Evolutionary conservation across 1,140 invertebrate genomes (phyloP).

Genomic region (Drosophila rufa): DNA sequence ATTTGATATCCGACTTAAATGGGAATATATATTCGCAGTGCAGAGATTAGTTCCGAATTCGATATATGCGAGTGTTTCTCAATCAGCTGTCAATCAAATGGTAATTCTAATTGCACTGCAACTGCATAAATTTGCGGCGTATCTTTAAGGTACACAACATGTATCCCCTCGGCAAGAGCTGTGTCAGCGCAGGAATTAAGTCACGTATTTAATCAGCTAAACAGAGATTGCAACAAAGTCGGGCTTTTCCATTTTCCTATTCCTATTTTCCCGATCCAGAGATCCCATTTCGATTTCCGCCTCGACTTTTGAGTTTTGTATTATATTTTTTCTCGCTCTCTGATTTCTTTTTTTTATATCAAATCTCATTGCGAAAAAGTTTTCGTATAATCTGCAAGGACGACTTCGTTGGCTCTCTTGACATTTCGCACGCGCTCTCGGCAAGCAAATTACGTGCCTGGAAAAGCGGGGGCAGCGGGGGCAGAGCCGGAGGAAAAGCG

Average conservation of each 20-base stretch:
- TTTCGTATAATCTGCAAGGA: conserved; percentile 45
- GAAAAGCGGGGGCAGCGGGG: conserved; percentile 20
- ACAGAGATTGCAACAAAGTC: conserved; percentile 68
- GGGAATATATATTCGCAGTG: neutral
- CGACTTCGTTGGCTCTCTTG: conserved; percentile 32
- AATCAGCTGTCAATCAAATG: conserved; percentile 37
- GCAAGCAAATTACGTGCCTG: conserved; percentile 78
- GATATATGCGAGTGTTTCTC: conserved; percentile 13
- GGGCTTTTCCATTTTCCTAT: conserved; percentile 31
- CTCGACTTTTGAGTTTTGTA: conserved; percentile 18
- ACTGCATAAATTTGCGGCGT: conserved; percentile 47
- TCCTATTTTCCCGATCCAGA: conserved; percentile 24
- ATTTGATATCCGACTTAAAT: neutral
- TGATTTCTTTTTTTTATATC: conserved; percentile 37
- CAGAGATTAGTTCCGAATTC: neutral
- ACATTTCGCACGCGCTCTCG: conserved; percentile 68
- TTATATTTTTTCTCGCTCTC: neutral
- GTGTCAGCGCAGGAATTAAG: conserved; percentile 76
- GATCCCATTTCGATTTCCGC: conserved; percentile 40
- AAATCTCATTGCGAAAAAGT: conserved; percentile 71
- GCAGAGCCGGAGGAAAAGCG: conserved; percentile 1
- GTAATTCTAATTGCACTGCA: conserved; percentile 46
- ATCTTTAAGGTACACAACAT: conserved; percentile 43
- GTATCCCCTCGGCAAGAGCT: conserved; percentile 7
- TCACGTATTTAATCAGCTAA: conserved; percentile 82